Conservation (phyloP, 1,140 invertebrate species). For the Pachyrhynchus sulphureomaculatus region DNA sequence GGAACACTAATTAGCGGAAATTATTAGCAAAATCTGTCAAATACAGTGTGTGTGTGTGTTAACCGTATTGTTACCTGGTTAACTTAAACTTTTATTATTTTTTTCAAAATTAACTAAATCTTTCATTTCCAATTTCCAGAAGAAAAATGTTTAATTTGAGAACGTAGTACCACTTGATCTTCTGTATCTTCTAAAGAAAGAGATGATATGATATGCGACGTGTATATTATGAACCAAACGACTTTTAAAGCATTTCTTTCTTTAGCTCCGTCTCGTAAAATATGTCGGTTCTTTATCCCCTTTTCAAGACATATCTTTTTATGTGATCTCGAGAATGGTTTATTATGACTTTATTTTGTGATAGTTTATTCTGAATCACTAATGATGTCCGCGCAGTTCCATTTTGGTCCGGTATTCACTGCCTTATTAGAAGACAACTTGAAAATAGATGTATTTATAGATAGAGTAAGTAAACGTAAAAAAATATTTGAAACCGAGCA, state of each 20-base stretch:
- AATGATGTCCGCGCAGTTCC: slow-evolving; percentile 6
- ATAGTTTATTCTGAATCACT: slow-evolving; percentile 13
- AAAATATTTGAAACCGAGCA: too few species aligned
- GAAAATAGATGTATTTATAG: too few species aligned
- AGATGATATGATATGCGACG: neutral
- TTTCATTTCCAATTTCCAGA: too few species aligned
- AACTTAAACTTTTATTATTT: too few species aligned
- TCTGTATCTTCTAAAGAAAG: neutral
- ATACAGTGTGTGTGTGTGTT: too few species aligned
- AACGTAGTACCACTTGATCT: too few species aligned
- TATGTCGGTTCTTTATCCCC: slow-evolving; percentile 15
- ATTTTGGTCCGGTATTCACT: slow-evolving; percentile 8
- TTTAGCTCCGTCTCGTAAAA: slow-evolving; percentile 3
- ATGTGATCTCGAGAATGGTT: slow-evolving; percentile 10
- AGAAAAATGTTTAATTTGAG: too few species aligned
- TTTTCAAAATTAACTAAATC: too few species aligned
- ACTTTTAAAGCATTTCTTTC: slow-evolving; percentile 6
- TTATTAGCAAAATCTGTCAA: too few species aligned
- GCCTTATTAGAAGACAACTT: neutral
- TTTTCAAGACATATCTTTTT: slow-evolving; percentile 10
- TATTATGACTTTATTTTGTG: slow-evolving; percentile 18
- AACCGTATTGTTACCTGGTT: too few species aligned
- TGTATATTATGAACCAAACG: slow-evolving; percentile 6
- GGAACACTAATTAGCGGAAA: too few species aligned
- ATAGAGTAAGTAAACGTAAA: too few species aligned